phyloP scores from a whole-genome alignment of 2,797 vertebrate species.

The Gastrophryne carolinensis region DNA sequence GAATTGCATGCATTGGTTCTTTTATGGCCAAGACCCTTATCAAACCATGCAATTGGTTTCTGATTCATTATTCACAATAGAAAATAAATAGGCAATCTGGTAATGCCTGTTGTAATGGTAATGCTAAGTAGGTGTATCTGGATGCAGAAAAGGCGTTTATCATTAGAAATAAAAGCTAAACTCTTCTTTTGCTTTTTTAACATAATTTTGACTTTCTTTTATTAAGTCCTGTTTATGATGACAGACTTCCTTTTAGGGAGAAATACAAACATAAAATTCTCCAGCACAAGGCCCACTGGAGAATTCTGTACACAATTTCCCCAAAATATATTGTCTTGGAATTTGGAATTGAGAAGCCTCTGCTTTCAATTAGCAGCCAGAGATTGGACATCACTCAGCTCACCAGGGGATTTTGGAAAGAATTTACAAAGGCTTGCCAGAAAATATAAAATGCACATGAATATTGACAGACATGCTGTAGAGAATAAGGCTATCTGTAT shows the following conservation, averaged over 20 bases:
- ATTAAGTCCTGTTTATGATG: neutral
- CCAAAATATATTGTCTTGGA: neutral
- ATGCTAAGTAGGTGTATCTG: too few species aligned
- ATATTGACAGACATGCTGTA: neutral
- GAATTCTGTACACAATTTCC: neutral
- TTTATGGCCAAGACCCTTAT: too few species aligned
- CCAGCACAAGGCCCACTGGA: neutral
- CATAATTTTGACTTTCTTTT: too few species aligned
- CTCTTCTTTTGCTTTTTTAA: too few species aligned
- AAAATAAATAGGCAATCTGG: too few species aligned
- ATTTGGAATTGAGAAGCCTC: neutral
- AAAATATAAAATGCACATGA: neutral
- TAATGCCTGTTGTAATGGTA: too few species aligned
- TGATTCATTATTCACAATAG: too few species aligned
- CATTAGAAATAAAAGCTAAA: too few species aligned
- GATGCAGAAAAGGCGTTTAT: too few species aligned
- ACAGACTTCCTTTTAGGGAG: neutral
- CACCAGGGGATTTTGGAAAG: neutral
- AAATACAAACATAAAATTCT: slow-evolving; percentile 16
- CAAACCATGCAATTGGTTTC: too few species aligned
- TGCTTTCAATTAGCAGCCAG: slow-evolving; percentile 18
- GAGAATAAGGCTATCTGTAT: neutral
- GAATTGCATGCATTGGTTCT: too few species aligned
- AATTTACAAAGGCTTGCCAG: neutral
- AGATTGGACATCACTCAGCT: neutral